phyloP scores from a whole-genome alignment of 1,140 invertebrate genomes.

The Lasioglossum albipes region DNA sequence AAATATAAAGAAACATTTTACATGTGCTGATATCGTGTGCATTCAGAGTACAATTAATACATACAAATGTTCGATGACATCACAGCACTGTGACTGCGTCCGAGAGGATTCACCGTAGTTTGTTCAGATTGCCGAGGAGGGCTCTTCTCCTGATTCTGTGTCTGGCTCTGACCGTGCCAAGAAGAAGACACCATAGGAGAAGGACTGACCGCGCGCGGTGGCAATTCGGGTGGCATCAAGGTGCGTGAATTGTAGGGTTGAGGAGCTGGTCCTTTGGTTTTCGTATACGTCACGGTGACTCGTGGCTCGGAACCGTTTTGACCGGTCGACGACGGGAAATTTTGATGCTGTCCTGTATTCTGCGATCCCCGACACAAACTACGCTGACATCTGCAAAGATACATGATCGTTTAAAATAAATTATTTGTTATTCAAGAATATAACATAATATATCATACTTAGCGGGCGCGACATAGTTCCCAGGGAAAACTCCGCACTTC shows the following conservation, averaged over 20 bases:
- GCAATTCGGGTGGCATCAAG: conserved; percentile 83
- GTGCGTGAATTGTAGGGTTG: conserved; percentile 72
- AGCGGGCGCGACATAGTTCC: conserved; percentile 93
- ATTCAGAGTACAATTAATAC: conserved; percentile 30
- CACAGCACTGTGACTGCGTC: conserved; percentile 80
- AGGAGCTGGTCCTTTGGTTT: conserved; percentile 66
- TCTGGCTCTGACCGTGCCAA: conserved; percentile 80
- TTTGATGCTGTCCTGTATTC: conserved; percentile 68
- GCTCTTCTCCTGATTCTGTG: conserved; percentile 68
- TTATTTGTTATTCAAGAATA: too few species aligned
- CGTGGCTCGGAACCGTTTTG: conserved; percentile 67
- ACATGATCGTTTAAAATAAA: neutral
- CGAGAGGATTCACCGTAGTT: conserved; percentile 73
- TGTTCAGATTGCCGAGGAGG: conserved; percentile 73
- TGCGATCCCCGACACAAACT: conserved; percentile 72
- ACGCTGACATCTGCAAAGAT: conserved; percentile 73
- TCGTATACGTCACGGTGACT: conserved; percentile 70
- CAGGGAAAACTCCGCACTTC: conserved; percentile 95
- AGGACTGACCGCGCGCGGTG: conserved; percentile 83
- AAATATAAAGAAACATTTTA: conserved; percentile 22
- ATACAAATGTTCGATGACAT: conserved; percentile 76
- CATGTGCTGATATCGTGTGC: neutral
- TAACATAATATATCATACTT: conserved; percentile 77
- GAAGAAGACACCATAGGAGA: conserved; percentile 76
- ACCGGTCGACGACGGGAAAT: conserved; percentile 61